A percentile compares a stretch with the other conserved stretches of the same genome.
These are phyloP conservation scores for Trichechus manatus DNA, from an alignment of 2,113 vertebrate species.

Conservation along the genomic window DNA sequence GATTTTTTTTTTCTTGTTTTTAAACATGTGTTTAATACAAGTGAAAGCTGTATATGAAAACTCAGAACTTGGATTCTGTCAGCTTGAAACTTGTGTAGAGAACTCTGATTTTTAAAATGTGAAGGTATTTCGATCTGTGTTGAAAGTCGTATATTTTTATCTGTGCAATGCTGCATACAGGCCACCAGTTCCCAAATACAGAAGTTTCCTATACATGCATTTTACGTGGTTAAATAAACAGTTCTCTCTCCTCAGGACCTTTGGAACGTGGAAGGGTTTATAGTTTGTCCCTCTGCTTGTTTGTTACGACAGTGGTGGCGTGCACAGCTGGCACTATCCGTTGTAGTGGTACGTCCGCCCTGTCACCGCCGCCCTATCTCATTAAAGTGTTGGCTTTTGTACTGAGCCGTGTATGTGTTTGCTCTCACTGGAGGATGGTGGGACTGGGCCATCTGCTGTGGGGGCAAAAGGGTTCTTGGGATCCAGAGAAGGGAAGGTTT, in stretches of 20 bases:
- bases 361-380: constrained; percentile 70
- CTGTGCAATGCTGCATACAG: constrained; percentile 90
- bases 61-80: constrained; percentile 86
- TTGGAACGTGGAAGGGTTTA: constrained; percentile 79
- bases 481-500: background rate
- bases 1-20: too few relatives aligned
- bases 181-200: constrained; percentile 87
- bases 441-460: background rate
- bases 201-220: constrained; percentile 85
- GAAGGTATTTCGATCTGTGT: constrained; percentile 89
- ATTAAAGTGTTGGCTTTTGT: constrained; percentile 86
- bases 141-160: constrained; percentile 89
- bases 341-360: constrained; percentile 81
- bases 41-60: constrained; percentile 84
- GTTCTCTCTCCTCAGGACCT: constrained; percentile 89
- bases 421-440: background rate
- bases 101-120: constrained; percentile 87
- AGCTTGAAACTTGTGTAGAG: constrained; percentile 85
- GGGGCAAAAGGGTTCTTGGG: background rate
- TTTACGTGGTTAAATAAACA: constrained; percentile 86
- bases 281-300: constrained; percentile 84
- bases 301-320: constrained; percentile 53
- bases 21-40: constrained; percentile 88
- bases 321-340: constrained; percentile 80
- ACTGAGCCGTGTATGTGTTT: constrained; percentile 12